A percentile compares a stretch with the other conserved stretches of the same genome.
phyloP scores from a whole-genome alignment of 2,888 invertebrate genomes.

The Erynnis tages region DNA sequence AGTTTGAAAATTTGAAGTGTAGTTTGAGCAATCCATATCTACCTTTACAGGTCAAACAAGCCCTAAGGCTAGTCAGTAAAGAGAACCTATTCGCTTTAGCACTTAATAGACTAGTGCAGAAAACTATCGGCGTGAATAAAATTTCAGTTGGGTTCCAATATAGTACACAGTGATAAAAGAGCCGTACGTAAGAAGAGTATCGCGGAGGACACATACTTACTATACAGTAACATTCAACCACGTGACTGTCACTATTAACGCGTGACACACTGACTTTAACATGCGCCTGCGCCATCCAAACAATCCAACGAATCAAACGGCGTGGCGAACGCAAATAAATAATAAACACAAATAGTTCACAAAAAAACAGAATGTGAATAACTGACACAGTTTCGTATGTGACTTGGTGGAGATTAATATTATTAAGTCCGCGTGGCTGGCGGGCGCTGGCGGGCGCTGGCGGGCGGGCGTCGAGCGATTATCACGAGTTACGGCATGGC shows the following conservation, averaged over 20 bases:
- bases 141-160: too few relatives aligned
- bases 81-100: too few relatives aligned
- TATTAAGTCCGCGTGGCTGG: constrained; percentile 38
- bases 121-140: too few relatives aligned
- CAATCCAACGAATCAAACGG: constrained; percentile 11
- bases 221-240: neutral
- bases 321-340: constrained; percentile 50
- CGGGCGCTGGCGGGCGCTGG: constrained; percentile 11
- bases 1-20: too few relatives aligned
- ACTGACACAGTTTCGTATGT: constrained; percentile 58
- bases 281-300: constrained; percentile 9
- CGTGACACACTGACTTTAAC: neutral
- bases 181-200: too few relatives aligned
- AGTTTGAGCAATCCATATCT: too few relatives aligned
- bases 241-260: constrained; percentile 3
- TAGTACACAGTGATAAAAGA: too few relatives aligned
- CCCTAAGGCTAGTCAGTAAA: too few relatives aligned
- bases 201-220: too few relatives aligned
- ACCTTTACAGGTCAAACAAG: too few relatives aligned
- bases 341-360: constrained; percentile 54
- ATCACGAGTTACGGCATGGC: neutral
- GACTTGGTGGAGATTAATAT: constrained; percentile 46
- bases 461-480: constrained; percentile 1
- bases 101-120: too few relatives aligned
- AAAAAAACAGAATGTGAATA: constrained; percentile 59